Conservation (phyloP, 2,888 invertebrate species). For the Altica lythri region DNA sequence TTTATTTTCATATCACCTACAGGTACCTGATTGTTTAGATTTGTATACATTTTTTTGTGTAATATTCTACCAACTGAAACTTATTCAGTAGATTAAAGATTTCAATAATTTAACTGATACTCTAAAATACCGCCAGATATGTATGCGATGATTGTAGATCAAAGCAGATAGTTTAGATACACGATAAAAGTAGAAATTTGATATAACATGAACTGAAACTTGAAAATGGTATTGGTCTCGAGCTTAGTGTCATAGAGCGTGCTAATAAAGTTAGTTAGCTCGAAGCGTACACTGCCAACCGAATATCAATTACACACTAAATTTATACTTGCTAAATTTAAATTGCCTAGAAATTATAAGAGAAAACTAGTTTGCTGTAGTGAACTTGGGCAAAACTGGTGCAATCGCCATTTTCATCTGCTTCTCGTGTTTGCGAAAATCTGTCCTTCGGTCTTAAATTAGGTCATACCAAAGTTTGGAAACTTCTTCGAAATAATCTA, state of each 20-base stretch:
- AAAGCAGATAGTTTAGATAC: too few relatives aligned
- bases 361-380: constrained; percentile 23
- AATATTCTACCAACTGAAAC: too few relatives aligned
- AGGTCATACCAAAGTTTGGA: too few relatives aligned
- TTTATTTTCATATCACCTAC: too few relatives aligned
- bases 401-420: constrained; percentile 8
- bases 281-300: constrained; percentile 32
- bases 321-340: constrained; percentile 37
- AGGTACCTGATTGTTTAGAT: too few relatives aligned
- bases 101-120: too few relatives aligned
- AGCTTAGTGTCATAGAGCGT: constrained; percentile 18
- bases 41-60: too few relatives aligned
- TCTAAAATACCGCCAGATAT: too few relatives aligned
- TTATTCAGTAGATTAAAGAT: too few relatives aligned
- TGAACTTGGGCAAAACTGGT: constrained; percentile 7
- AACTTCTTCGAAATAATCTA: too few relatives aligned
- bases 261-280: constrained; percentile 28
- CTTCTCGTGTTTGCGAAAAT: neutral
- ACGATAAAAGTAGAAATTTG: too few relatives aligned
- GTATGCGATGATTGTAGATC: too few relatives aligned
- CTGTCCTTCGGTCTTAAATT: constrained; percentile 12
- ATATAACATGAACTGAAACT: constrained; percentile 10
- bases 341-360: constrained; percentile 36
- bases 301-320: constrained; percentile 41
- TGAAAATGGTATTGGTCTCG: constrained; percentile 15